A percentile compares a stretch with the other conserved stretches of the same genome.
These are phyloP conservation scores for Pycnonotus jocosus DNA, from an alignment of 2,113 vertebrate species.

Conservation along the genomic window DNA sequence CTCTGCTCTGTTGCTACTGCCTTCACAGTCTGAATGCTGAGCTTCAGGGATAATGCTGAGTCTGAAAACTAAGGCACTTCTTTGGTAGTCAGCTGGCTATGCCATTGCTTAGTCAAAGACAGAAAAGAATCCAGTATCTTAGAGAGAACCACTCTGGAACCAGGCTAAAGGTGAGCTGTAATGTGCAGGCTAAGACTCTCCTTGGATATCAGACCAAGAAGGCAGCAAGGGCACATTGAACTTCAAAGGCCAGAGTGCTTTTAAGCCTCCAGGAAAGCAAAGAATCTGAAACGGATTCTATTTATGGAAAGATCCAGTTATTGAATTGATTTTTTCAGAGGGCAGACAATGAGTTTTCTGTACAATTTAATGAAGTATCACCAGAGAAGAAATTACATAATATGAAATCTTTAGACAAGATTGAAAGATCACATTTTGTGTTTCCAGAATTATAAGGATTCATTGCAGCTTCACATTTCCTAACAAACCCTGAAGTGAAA, in stretches of 20 bases:
- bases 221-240: neutral
- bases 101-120: neutral
- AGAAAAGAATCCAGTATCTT: neutral
- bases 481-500: slow-evolving; percentile 2
- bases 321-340: slow-evolving; percentile 2
- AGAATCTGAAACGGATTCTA: neutral
- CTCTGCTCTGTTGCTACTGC: neutral
- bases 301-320: neutral
- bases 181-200: neutral
- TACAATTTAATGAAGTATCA: slow-evolving; percentile 18
- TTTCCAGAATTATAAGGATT: neutral
- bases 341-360: neutral
- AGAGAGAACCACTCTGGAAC: neutral
- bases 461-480: neutral
- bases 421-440: neutral
- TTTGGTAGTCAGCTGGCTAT: neutral
- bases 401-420: neutral
- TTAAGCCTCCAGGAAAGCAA: neutral
- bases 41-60: neutral
- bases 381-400: slow-evolving; percentile 18
- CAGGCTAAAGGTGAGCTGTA: neutral
- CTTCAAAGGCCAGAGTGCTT: neutral
- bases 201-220: neutral
- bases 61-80: neutral
- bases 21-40: neutral